Conservation (phyloP, 2,888 invertebrate species). For the Tetragonisca angustula region DNA sequence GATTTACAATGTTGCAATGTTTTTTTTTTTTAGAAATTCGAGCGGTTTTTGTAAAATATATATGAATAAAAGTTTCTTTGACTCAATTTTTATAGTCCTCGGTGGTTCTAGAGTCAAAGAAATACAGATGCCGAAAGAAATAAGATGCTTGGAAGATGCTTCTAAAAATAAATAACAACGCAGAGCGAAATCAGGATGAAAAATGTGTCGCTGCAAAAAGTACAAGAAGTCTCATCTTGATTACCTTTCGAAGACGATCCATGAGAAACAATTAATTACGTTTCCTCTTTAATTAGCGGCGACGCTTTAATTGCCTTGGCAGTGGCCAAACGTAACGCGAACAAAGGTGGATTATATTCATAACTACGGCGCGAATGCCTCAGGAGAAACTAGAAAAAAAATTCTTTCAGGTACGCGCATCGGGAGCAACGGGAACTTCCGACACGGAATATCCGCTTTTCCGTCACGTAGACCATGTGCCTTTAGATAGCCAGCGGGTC, state of each 20-base stretch:
- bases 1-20: no score
- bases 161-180: no score
- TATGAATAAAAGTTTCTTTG: no score
- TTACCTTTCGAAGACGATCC: background rate
- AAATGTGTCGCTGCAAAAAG: no score
- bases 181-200: no score
- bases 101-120: no score
- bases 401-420: slow-evolving; percentile 70
- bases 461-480: slow-evolving; percentile 76
- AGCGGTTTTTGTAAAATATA: no score
- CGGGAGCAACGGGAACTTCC: slow-evolving; percentile 79
- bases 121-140: no score
- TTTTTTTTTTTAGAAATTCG: no score
- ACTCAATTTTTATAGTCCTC: no score
- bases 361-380: slow-evolving; percentile 17
- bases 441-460: slow-evolving; percentile 79
- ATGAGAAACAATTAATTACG: background rate
- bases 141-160: no score
- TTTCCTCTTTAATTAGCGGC: background rate
- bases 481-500: slow-evolving; percentile 79
- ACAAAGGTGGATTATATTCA: slow-evolving; percentile 14
- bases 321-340: background rate
- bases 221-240: background rate
- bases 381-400: slow-evolving; percentile 60
- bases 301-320: background rate